A percentile compares a stretch with the other conserved stretches of the same genome.
Evolutionary conservation across 2,113 vertebrate species (phyloP).

Genomic region (Aviceda subcristata): DNA sequence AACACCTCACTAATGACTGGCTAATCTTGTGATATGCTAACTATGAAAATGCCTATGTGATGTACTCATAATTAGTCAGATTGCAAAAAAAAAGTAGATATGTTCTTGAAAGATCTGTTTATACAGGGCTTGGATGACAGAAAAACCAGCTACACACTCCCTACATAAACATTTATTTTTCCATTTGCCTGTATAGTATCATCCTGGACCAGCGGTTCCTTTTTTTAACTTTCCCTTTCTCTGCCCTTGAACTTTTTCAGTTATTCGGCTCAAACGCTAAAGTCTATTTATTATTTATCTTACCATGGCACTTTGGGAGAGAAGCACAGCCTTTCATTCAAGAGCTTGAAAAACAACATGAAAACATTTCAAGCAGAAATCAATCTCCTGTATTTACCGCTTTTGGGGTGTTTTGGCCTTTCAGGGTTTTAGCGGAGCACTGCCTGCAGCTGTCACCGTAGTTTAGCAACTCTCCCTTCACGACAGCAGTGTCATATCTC

Average conservation of each 20-base stretch:
- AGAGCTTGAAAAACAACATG: not conserved
- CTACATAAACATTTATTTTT: not conserved
- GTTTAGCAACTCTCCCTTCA: not conserved
- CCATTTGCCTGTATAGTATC: not conserved
- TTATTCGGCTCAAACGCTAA: not conserved
- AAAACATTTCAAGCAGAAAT: not conserved
- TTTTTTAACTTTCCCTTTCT: not conserved
- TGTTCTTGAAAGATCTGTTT: not conserved
- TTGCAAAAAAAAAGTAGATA: not conserved
- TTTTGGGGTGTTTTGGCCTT: not conserved
- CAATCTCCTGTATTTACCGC: not conserved
- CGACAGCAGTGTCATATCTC: not conserved
- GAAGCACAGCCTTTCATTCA: not conserved
- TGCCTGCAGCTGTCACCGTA: not conserved
- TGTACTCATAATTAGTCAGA: not conserved
- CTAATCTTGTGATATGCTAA: not conserved
- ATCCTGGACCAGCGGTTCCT: not conserved
- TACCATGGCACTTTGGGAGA: not conserved
- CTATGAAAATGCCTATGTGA: not conserved
- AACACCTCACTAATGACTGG: not conserved
- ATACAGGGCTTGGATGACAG: not conserved
- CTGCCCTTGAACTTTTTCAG: not conserved
- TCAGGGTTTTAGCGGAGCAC: not conserved
- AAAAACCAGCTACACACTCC: not conserved
- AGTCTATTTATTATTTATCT: slow-evolving; percentile 16